Evolutionary conservation across 2,797 vertebrate species (phyloP).

Genomic region (Pelochelys cantorii): DNA sequence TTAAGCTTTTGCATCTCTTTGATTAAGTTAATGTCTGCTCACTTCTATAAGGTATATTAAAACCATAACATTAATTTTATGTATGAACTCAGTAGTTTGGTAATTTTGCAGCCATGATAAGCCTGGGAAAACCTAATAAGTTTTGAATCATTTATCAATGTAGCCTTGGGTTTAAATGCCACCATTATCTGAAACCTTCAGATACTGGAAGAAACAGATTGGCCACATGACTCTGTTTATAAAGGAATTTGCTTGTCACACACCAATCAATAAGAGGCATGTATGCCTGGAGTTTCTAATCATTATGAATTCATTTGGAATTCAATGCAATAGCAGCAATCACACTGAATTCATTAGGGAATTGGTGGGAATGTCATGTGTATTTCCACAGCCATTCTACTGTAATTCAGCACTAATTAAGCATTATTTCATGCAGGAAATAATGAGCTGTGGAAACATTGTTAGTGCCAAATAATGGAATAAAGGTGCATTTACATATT

Average conservation of each 20-base stretch:
- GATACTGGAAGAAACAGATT: neutral
- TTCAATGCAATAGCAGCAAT: slow-evolving; percentile 58
- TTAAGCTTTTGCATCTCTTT: neutral
- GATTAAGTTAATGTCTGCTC: slow-evolving; percentile 22
- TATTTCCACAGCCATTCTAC: slow-evolving; percentile 64
- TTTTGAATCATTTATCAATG: slow-evolving; percentile 57
- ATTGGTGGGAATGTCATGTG: slow-evolving; percentile 62
- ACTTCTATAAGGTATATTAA: neutral
- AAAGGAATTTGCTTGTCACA: slow-evolving; percentile 57
- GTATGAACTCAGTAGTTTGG: slow-evolving; percentile 23
- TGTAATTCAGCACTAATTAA: slow-evolving; percentile 75
- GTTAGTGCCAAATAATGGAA: slow-evolving; percentile 73
- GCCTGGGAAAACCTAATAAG: slow-evolving; percentile 20
- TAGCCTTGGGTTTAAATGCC: slow-evolving; percentile 53
- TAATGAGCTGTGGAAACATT: slow-evolving; percentile 75
- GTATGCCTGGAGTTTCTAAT: slow-evolving; percentile 65
- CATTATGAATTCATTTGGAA: slow-evolving; percentile 68
- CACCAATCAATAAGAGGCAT: slow-evolving; percentile 61
- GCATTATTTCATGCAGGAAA: slow-evolving; percentile 74
- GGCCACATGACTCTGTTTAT: neutral
- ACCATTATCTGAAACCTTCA: slow-evolving; percentile 19
- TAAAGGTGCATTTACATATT: slow-evolving; percentile 69
- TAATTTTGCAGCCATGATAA: slow-evolving; percentile 17
- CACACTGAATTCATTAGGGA: slow-evolving; percentile 66
- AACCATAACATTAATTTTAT: slow-evolving; percentile 35